Evolutionary conservation across 2,888 invertebrate genomes (phyloP), one percentile per base, ranked within the genome.

Genomic region (Pecten maximus): DNA sequence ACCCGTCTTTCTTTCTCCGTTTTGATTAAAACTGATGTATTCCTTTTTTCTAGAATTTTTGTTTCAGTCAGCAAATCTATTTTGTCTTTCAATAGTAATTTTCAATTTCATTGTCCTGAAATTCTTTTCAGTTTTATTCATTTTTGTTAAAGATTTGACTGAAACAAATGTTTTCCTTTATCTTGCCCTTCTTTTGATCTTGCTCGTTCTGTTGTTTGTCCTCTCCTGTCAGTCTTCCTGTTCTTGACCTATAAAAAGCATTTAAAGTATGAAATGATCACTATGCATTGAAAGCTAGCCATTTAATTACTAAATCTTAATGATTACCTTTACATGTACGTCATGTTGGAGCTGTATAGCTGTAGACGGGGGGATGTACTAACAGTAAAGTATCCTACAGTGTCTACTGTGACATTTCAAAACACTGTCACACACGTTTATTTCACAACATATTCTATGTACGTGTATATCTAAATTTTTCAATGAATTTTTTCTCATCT

Each of bases 161-260:
- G 54, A 54, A 54, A 54, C n/a, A 54, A 23, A 3, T 2, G n/a
- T 54, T 54, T 19, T 54, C n/a, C n/a, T 54, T 54, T 54, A 54
- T 54, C 54, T 8, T 44, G 19, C 23, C 54, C 6, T 19, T 19
- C 23, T 19, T 54, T 54, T 54, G 54, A 54, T n/a, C n/a, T 54
- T 54, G 54, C 54, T n/a, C n/a, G 54, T n/a, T 54, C 54, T 35
- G 74, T 60, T 60, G n/a, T 35, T 74, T 74, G 74, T 74, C 74
- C 12, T 4, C 74, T 8, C 3, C 35, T 74, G 35, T 74, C 35
- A 60, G 60, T n/a, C 74, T 35, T 35, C 1, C 74, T 35, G 74
- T 74, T 35, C 12, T 3, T 8, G 1, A n/a, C n/a, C 8, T 74
- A 35, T 15, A n/a, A n/a, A n/a, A 35, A 12, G 74, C 74, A 74